Base-by-base conservation (phyloP, 1,140 invertebrate genomes). In the Drosophila novamexicana region DNA sequence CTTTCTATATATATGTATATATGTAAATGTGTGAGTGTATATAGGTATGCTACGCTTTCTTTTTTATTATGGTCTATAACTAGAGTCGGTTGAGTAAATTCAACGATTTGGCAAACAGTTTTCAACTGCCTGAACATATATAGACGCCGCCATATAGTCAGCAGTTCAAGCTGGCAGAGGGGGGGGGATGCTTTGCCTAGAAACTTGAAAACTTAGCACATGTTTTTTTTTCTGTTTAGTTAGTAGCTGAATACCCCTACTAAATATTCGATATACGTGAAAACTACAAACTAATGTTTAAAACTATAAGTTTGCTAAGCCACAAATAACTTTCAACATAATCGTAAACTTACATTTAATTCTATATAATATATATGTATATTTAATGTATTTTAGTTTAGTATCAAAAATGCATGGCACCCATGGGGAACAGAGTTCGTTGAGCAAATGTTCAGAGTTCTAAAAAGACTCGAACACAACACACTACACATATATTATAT, bases 231-330 rank as follows among this genome's bases (percentile, higher is more conserved):
- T 14, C 0, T 18, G 18, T 18, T 18, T 45, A 45, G 42, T 39
- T 14, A 40, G 53, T 39, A 57, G n/a, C 12, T 44, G 14, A 12
- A 59, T 10, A 47, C 32, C 44, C 22, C 22, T 29, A 29, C 22
- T 29, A 29, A 5, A 29, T 29, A 29, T 29, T 29, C 22, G 22
- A 16, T 79, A 42, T 70, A 72, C 67, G 71, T 62, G 73, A 65
- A 50, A 64, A 58, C 68, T 89, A 89, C 32, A 67, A 64, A 63
- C 61, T 66, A 72, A 34, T 83, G 84, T 84, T 88, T 89, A 89
- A 80, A 89, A 90, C 85, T 89, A 89, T 89, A 89, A 89, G 84
- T 90, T 89, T 84, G 75, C 85, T 89, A 89, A 89, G 84, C 84
- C 84, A 89, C 84, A 86, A 79, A 83, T 71, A 70, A 75, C 59